Evolutionary conservation across 2,888 invertebrate species (phyloP).

Genomic region (Operophtera brumata): DNA sequence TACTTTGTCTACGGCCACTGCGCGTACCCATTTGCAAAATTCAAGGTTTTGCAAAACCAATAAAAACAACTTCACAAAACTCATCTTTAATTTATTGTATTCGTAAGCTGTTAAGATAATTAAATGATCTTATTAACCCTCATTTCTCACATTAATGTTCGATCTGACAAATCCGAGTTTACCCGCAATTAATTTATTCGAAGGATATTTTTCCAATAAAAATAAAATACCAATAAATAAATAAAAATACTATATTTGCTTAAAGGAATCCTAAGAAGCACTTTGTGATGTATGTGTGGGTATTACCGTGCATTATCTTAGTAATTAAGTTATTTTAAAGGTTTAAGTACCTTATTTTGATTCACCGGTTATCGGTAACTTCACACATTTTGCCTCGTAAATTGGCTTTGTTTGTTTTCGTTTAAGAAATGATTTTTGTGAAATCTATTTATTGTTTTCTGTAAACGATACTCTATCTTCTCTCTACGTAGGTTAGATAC

Average conservation of each 20-base stretch:
- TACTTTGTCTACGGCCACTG: too few relatives aligned
- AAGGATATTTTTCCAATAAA: slow-evolving; percentile 51
- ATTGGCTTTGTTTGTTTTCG: neutral
- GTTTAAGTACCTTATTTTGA: slow-evolving; percentile 15
- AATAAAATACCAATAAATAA: slow-evolving; percentile 14
- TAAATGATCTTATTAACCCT: slow-evolving; percentile 62
- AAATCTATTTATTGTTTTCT: too few relatives aligned
- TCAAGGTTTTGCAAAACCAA: neutral
- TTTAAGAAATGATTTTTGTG: too few relatives aligned
- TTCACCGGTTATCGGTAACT: slow-evolving; percentile 16
- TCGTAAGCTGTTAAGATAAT: slow-evolving; percentile 62
- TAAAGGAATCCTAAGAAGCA: slow-evolving; percentile 73
- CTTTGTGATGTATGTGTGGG: slow-evolving; percentile 59
- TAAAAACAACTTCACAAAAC: slow-evolving; percentile 15
- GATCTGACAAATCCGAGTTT: slow-evolving; percentile 58
- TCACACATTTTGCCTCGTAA: slow-evolving; percentile 15
- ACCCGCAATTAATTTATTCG: slow-evolving; percentile 67
- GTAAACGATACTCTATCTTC: too few relatives aligned
- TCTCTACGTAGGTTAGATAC: too few relatives aligned
- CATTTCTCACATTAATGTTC: slow-evolving; percentile 67
- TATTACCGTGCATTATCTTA: slow-evolving; percentile 44
- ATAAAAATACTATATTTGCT: slow-evolving; percentile 59
- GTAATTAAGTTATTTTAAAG: slow-evolving; percentile 63
- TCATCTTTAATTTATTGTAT: slow-evolving; percentile 41
- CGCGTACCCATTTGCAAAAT: neutral